Base-by-base conservation (phyloP, 2,888 invertebrate species). In the Dolichomitus sp. region DNA sequence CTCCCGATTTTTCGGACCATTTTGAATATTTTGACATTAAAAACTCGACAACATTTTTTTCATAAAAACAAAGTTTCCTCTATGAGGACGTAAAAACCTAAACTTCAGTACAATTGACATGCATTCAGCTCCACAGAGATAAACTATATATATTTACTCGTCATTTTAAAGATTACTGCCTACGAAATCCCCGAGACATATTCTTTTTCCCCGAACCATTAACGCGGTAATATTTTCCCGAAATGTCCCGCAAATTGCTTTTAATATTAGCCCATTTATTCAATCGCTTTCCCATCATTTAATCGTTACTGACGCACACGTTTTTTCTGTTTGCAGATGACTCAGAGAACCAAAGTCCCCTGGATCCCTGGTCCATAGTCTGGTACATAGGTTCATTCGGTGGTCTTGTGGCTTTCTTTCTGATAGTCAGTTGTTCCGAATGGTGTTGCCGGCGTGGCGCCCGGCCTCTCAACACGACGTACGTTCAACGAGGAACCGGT, bases 311-410 rank as follows among this genome's bases (percentile, higher is more conserved):
- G 19, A 50, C 19, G 50, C 17, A 9, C 52, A 27, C 52, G 17
- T 59, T 54, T 12, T 17, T 66, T 37, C 4, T 40, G 4, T 77
- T 30, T 86, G 2, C 88, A 90, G 90, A 85, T 42, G 85, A 89
- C 45, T 80, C 81, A 27, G 88, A 90, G 1, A 86, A 84, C 14
- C 92, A 92, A 52, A 91, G 89, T 54, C 90, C 93, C 0, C 85
- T 94, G 87, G 95, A 95, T 86, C 94, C 95, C 0, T 95, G 95
- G 95, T 95, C 95, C 33, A 94, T 95, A 72, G 93, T 95, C 6
- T 95, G 95, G 95, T 95, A 95, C 92, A 94, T 95, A 68, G 95
- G 95, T 2, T 95, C 95, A 1, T 95, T 95, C 86, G 95, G 95
- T 4, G 95, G 95, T 1, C 90, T 95, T 23, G 94, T 95, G 2